Percentiles rank a stretch among this genome's conserved stretches.
phyloP scores from a whole-genome alignment of 2,888 invertebrate species.

The Watsonalla binaria region DNA sequence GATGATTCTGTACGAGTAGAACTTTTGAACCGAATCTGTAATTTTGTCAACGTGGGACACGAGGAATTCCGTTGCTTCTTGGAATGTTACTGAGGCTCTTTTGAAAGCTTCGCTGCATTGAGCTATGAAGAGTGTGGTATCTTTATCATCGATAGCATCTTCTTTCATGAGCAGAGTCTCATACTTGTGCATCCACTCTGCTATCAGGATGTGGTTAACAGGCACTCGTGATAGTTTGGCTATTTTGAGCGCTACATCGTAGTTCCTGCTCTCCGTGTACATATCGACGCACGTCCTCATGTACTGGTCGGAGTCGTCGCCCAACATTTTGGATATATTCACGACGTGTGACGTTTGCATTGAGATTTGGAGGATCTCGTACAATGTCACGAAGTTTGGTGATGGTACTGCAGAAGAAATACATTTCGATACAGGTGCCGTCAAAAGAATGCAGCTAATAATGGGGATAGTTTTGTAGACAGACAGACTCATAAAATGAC shows the following conservation, averaged over 20 bases:
- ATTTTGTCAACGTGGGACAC: constrained; percentile 76
- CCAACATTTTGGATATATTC: constrained; percentile 68
- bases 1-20: constrained; percentile 69
- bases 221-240: constrained; percentile 71
- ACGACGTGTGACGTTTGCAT: constrained; percentile 75
- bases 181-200: constrained; percentile 76
- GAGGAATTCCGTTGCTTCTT: constrained; percentile 81
- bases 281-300: constrained; percentile 74
- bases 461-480: no score
- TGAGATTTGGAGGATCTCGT: constrained; percentile 78
- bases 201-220: constrained; percentile 72
- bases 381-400: constrained; percentile 58
- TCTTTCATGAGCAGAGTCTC: constrained; percentile 50
- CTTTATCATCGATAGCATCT: constrained; percentile 50
- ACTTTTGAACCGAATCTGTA: constrained; percentile 61
- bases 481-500: no score
- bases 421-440: neutral
- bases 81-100: constrained; percentile 78
- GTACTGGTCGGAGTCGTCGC: constrained; percentile 62
- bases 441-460: neutral
- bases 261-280: constrained; percentile 71
- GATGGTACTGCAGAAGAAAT: constrained; percentile 52
- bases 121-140: constrained; percentile 73
- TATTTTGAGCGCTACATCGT: constrained; percentile 78
- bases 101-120: constrained; percentile 81